Evolutionary conservation across 92 coral and sea anemone species (phyloP).

Genomic region (Epizoanthus stellaris): DNA sequence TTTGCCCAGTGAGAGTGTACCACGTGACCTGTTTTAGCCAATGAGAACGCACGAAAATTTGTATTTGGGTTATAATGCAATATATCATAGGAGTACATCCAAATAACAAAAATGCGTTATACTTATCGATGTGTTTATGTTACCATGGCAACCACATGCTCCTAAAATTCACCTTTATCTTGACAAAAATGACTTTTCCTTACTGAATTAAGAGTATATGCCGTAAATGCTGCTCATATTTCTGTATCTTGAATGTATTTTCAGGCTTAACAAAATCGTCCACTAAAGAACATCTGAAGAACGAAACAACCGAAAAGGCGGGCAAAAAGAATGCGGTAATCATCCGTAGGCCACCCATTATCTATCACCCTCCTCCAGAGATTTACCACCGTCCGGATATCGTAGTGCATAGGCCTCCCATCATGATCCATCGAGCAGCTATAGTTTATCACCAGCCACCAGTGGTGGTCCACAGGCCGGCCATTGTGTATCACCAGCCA

Average conservation of each 20-base stretch:
- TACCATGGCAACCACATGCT: no score
- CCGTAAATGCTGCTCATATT: no score
- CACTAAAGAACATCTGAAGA: slow-evolving; percentile 24
- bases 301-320: slow-evolving; percentile 73
- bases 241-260: background rate
- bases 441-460: slow-evolving; percentile 97
- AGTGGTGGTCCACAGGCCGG: slow-evolving; percentile 97
- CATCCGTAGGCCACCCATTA: slow-evolving; percentile 94
- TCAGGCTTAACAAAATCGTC: slow-evolving; percentile 34
- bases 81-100: no score
- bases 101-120: no score
- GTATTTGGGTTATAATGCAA: no score
- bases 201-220: no score
- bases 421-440: slow-evolving; percentile 95
- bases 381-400: slow-evolving; percentile 97
- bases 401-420: slow-evolving; percentile 97
- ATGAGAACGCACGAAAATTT: no score
- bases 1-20: no score
- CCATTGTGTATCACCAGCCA: slow-evolving; percentile 98
- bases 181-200: no score
- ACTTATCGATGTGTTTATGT: no score
- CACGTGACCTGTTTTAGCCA: no score
- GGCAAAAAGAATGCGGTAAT: slow-evolving; percentile 92
- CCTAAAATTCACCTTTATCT: no score
- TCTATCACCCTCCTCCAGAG: slow-evolving; percentile 99